Evolutionary conservation across 2,888 invertebrate genomes (phyloP).

Genomic region (Lacanobia oleracea): DNA sequence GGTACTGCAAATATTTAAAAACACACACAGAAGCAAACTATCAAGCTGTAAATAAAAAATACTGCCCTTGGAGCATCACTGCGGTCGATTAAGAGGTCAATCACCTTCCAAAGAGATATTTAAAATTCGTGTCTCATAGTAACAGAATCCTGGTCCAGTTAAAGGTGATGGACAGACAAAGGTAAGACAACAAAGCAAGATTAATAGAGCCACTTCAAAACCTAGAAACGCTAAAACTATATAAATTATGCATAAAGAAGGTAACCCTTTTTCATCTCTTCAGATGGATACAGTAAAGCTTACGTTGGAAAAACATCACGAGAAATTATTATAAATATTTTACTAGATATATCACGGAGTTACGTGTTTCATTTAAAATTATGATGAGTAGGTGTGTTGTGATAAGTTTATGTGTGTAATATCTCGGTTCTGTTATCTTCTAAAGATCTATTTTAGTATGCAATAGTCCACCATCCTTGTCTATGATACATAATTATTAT

Average conservation of each 20-base stretch:
- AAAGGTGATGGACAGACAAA: conserved; percentile 50
- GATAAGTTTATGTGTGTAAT: neutral
- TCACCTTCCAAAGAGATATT: neutral
- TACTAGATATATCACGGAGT: conserved; percentile 9
- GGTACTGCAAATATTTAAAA: too few relatives aligned
- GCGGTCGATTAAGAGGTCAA: neutral
- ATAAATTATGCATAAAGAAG: conserved; percentile 55
- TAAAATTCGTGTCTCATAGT: conserved; percentile 18
- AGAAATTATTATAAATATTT: conserved; percentile 45
- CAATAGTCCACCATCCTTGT: too few relatives aligned
- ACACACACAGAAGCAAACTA: too few relatives aligned
- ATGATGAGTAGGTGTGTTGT: conserved; percentile 1
- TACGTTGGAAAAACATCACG: conserved; percentile 16
- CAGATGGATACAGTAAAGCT: conserved; percentile 8
- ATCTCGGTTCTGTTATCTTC: neutral
- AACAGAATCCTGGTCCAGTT: conserved; percentile 27
- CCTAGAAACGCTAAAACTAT: conserved; percentile 62
- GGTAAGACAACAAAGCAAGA: conserved; percentile 68
- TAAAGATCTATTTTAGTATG: neutral
- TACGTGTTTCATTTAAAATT: conserved; percentile 24
- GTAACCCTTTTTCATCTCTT: conserved; percentile 50
- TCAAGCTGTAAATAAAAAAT: too few relatives aligned
- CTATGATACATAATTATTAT: too few relatives aligned
- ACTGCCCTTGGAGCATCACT: too few relatives aligned
- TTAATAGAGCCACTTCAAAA: conserved; percentile 65